Percentiles rank a stretch among this genome's conserved stretches.
These are phyloP conservation scores for Echiichthys vipera DNA, from an alignment of 2,797 vertebrate genomes.

Conservation along the genomic window DNA sequence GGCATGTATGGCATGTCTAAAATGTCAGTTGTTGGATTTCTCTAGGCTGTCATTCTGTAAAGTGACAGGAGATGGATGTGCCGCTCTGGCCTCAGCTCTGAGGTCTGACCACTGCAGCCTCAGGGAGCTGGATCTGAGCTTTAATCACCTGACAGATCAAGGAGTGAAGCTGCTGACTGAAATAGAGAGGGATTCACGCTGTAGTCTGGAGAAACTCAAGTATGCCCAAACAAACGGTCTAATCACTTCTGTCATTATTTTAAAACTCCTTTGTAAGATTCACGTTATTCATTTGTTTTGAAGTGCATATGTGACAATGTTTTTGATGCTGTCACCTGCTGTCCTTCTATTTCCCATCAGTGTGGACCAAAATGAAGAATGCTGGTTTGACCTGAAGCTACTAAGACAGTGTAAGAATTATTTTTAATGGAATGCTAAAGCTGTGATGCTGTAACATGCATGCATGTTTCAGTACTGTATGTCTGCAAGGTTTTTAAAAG, in stretches of 20 bases:
- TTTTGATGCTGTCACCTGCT: neutral
- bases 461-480: too few relatives aligned
- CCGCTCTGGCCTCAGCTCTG: constrained; percentile 16
- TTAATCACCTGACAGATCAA: constrained; percentile 50
- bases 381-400: constrained; percentile 47
- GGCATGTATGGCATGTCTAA: neutral
- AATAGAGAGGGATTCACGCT: constrained; percentile 20
- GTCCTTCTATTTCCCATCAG: constrained; percentile 15
- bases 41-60: constrained; percentile 53
- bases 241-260: neutral
- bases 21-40: constrained; percentile 25
- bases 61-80: constrained; percentile 51
- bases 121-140: constrained; percentile 53
- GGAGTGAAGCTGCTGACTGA: constrained; percentile 32
- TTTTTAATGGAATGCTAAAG: neutral
- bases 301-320: neutral
- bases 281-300: neutral
- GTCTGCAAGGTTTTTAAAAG: too few relatives aligned
- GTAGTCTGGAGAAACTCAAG: constrained; percentile 48
- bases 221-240: neutral
- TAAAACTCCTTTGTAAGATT: neutral
- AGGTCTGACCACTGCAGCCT: constrained; percentile 35
- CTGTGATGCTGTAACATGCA: neutral
- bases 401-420: constrained; percentile 44
- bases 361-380: constrained; percentile 43